Percentiles rank a stretch among this genome's conserved stretches.
These are phyloP conservation scores for Drosophila lacteicornis DNA, from an alignment of 1,140 invertebrate species.

Conservation along the genomic window DNA sequence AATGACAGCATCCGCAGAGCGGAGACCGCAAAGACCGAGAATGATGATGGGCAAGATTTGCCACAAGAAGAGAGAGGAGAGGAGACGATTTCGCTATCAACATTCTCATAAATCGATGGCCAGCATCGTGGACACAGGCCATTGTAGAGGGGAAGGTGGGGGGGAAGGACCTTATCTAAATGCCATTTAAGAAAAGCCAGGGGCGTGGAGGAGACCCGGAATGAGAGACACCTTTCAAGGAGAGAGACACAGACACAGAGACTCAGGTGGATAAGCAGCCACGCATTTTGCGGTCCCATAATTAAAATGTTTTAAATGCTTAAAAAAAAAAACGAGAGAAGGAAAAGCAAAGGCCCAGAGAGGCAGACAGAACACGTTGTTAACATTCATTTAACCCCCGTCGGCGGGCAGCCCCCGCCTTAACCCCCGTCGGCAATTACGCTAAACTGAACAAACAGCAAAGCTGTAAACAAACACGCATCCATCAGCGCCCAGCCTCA, in stretches of 20 bases:
- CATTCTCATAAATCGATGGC: conserved; percentile 70
- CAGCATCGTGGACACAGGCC: conserved; percentile 44
- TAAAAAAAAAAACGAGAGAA: neutral
- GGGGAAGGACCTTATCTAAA: conserved; percentile 69
- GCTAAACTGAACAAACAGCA: conserved; percentile 83
- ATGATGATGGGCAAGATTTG: conserved; percentile 37
- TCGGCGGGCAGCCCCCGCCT: conserved; percentile 19
- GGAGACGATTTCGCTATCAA: conserved; percentile 46
- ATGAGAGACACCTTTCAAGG: conserved; percentile 24
- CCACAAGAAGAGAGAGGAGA: neutral
- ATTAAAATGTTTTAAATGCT: conserved; percentile 79
- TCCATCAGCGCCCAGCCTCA: conserved; percentile 63
- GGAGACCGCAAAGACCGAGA: conserved; percentile 9
- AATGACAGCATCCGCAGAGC: conserved; percentile 28
- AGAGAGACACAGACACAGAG: conserved; percentile 2
- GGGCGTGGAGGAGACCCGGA: neutral
- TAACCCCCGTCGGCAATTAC: conserved; percentile 65
- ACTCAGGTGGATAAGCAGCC: conserved; percentile 41
- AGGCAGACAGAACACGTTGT: conserved; percentile 68
- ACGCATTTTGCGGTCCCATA: conserved; percentile 70
- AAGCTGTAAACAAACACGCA: conserved; percentile 83
- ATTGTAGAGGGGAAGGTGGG: conserved; percentile 8
- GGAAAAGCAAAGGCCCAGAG: neutral
- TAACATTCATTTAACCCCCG: conserved; percentile 79
- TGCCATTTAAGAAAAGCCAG: conserved; percentile 69